These are phyloP conservation scores for Sphaerophoria taeniata DNA, from an alignment of 2,888 invertebrate species.

Conservation along the genomic window DNA sequence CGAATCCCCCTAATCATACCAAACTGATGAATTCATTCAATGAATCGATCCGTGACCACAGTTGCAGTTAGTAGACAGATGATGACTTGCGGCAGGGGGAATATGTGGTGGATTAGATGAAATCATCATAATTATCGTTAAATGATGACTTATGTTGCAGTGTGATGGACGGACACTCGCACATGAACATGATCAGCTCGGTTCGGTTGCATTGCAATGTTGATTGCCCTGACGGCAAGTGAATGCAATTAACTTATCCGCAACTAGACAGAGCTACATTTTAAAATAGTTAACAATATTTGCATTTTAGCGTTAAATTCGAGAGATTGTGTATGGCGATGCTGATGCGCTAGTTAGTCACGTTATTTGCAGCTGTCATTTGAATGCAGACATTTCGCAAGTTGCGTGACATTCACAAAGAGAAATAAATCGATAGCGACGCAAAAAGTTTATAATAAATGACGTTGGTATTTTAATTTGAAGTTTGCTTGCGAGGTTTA, in stretches of 20 bases:
- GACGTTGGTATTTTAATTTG: constrained; percentile 28
- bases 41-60: constrained; percentile 52
- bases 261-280: background rate
- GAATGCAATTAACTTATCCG: constrained; percentile 48
- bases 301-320: constrained; percentile 23
- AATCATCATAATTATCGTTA: constrained; percentile 70
- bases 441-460: constrained; percentile 30
- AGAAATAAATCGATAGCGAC: background rate
- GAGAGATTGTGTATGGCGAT: background rate
- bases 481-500: constrained; percentile 6
- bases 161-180: constrained; percentile 62
- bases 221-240: constrained; percentile 48
- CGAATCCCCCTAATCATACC: constrained; percentile 2
- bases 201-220: constrained; percentile 36
- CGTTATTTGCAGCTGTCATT: constrained; percentile 36
- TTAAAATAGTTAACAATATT: constrained; percentile 35
- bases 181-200: constrained; percentile 27
- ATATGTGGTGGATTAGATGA: constrained; percentile 53
- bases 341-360: constrained; percentile 41
- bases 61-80: background rate
- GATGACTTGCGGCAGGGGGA: background rate
- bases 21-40: constrained; percentile 60
- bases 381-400: background rate
- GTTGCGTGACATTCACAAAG: constrained; percentile 33
- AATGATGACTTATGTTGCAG: constrained; percentile 61